Conservation (phyloP, 2,797 vertebrate species). For the Psittacula derbiana region DNA sequence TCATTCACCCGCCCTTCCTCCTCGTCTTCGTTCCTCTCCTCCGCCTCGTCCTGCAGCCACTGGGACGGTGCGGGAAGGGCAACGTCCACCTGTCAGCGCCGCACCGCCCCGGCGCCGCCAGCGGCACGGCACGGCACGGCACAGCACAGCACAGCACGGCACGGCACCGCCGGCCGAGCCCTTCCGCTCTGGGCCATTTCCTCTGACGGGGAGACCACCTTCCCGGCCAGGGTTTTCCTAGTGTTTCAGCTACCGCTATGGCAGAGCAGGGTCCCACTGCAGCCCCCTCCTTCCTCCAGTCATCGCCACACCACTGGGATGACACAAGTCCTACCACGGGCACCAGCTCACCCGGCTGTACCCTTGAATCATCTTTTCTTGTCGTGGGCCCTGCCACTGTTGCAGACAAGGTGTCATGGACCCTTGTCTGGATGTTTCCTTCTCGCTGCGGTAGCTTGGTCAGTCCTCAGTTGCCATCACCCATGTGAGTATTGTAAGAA, state of each 20-base stretch:
- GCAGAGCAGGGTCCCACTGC: rapidly evolving
- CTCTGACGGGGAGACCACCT: neutral
- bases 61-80: neutral
- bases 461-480: neutral
- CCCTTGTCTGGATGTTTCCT: neutral
- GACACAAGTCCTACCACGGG: rapidly evolving
- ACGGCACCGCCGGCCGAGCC: neutral
- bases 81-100: neutral
- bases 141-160: too few species aligned
- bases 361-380: neutral
- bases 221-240: neutral
- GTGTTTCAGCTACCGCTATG: neutral
- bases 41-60: neutral
- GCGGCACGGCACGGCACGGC: too few species aligned
- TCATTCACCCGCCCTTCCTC: neutral
- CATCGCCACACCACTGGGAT: rapidly evolving
- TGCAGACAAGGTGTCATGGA: rapidly evolving
- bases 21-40: neutral
- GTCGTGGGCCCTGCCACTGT: rapidly evolving
- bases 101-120: neutral
- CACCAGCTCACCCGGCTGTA: rapidly evolving
- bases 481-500: neutral
- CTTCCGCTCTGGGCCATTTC: neutral
- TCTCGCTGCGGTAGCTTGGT: neutral
- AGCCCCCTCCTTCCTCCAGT: neutral